Evolutionary conservation across 2,113 vertebrate species (phyloP).

Genomic region (Aegithalos caudatus): DNA sequence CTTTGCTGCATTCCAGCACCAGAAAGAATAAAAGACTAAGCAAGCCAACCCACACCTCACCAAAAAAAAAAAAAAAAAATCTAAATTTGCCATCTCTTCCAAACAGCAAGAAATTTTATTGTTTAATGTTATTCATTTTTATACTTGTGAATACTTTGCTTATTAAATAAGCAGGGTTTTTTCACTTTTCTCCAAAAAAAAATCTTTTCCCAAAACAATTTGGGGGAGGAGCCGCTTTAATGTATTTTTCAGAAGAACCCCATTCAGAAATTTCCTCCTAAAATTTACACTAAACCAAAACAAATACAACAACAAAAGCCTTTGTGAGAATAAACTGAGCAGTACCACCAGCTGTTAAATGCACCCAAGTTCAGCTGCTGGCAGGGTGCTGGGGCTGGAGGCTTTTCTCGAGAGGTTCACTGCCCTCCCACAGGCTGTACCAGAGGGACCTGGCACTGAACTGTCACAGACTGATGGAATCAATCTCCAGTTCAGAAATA

Average conservation of each 20-base stretch:
- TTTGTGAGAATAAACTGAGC: background rate
- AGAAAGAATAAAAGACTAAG: background rate
- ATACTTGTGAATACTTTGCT: background rate
- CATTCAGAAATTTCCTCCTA: background rate
- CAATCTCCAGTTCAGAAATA: background rate
- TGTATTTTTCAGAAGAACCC: background rate
- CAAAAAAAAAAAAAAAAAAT: too few relatives aligned
- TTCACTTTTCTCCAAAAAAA: background rate
- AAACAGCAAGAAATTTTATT: background rate
- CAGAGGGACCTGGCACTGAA: background rate
- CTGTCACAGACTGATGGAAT: too few relatives aligned
- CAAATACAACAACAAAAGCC: background rate
- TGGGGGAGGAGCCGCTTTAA: background rate
- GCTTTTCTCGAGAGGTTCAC: background rate
- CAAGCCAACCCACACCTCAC: background rate
- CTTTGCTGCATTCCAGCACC: background rate
- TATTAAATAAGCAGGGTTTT: background rate
- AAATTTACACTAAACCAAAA: background rate
- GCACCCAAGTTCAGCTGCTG: background rate
- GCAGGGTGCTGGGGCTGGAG: accelerated
- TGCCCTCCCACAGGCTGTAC: background rate
- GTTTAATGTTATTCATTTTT: background rate
- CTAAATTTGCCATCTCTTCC: background rate
- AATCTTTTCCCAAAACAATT: background rate
- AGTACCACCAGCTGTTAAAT: background rate